Percentiles rank a stretch among this genome's conserved stretches.
Conservation (phyloP, 1,140 invertebrate genomes). For the Anastrepha obliqua region DNA sequence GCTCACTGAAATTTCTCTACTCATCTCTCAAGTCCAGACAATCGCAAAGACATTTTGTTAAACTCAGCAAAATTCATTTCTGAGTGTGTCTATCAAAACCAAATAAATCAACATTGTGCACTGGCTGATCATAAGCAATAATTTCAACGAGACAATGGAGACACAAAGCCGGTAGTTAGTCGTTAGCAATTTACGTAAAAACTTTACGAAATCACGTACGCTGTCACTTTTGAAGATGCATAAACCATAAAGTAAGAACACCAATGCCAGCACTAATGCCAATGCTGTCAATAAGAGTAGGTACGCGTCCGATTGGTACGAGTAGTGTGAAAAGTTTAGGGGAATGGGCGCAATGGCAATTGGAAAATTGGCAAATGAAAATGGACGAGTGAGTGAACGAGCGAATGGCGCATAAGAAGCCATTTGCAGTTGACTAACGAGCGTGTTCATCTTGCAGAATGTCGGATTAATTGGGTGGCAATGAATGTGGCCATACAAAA, state of each 20-base stretch:
- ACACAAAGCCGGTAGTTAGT: slow-evolving; percentile 49
- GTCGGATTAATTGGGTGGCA: slow-evolving; percentile 54
- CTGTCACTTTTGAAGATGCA: slow-evolving; percentile 56
- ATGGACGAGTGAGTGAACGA: not conserved
- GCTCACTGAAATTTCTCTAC: not conserved
- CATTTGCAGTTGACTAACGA: slow-evolving; percentile 47
- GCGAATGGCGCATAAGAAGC: slow-evolving; percentile 12
- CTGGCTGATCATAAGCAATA: slow-evolving; percentile 41
- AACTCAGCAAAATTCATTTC: not conserved
- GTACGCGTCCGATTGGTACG: not conserved
- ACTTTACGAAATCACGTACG: slow-evolving; percentile 58
- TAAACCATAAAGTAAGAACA: slow-evolving; percentile 44
- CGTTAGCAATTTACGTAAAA: slow-evolving; percentile 55
- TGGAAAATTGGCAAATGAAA: slow-evolving; percentile 39
- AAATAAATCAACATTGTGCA: slow-evolving; percentile 40
- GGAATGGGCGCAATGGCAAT: slow-evolving; percentile 22
- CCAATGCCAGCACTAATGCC: not conserved
- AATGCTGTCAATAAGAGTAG: slow-evolving; percentile 21
- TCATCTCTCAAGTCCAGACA: not conserved
- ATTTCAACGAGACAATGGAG: slow-evolving; percentile 44
- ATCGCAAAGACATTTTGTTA: not conserved
- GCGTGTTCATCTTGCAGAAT: slow-evolving; percentile 53
- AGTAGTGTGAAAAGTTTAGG: not conserved
- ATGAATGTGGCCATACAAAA: slow-evolving; percentile 43
- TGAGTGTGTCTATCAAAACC: slow-evolving; percentile 26